Evolutionary conservation across 2,113 vertebrate genomes (phyloP).

Genomic region (Sylvicapra grimmia): DNA sequence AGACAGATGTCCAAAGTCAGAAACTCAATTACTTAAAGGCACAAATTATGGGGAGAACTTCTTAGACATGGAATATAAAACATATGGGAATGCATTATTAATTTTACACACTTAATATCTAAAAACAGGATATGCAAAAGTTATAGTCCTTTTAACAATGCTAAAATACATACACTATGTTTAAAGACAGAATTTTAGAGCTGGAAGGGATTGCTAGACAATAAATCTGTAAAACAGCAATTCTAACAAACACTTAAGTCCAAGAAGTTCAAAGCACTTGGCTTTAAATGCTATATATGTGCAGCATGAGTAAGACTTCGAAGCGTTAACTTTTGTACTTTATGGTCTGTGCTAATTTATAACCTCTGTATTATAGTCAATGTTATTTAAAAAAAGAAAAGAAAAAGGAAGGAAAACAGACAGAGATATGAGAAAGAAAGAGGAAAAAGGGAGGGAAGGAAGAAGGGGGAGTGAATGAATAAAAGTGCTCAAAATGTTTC

Average conservation of each 20-base stretch:
- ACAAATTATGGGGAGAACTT: not conserved
- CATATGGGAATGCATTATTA: not conserved
- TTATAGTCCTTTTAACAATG: not conserved
- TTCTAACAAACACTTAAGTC: not conserved
- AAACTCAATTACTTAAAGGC: not conserved
- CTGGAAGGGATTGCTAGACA: not conserved
- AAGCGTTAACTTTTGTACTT: conserved; percentile 15
- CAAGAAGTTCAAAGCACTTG: not conserved
- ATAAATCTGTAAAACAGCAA: conserved; percentile 5
- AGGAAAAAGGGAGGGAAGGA: not conserved
- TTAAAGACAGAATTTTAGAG: conserved; percentile 23
- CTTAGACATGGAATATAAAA: conserved; percentile 4
- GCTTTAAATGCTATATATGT: not conserved
- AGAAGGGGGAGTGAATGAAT: not conserved
- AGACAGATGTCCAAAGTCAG: not conserved
- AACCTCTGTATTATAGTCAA: not conserved
- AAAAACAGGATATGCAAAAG: conserved; percentile 2
- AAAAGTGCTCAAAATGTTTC: not conserved
- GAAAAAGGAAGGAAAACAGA: not conserved
- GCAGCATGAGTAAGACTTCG: not conserved
- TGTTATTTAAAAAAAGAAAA: not conserved
- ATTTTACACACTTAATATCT: not conserved
- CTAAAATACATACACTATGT: not conserved
- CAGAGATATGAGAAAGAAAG: not conserved
- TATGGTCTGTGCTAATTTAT: not conserved